Percentiles rank a stretch among this genome's conserved stretches.
Evolutionary conservation across 2,888 invertebrate species (phyloP).

Genomic region (Melolontha melolontha): DNA sequence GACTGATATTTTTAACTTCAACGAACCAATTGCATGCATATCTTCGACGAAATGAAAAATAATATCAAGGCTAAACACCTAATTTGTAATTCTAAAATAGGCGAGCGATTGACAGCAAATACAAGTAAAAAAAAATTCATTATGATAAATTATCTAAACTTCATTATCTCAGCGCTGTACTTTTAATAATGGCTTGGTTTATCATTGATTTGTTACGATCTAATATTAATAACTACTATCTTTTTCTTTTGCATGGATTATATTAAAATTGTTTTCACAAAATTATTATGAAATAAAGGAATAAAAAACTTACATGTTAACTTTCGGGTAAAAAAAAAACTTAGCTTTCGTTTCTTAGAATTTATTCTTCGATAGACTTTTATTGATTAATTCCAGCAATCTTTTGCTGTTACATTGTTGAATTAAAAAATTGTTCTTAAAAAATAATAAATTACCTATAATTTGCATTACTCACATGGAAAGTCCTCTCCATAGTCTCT

Average conservation of each 20-base stretch:
- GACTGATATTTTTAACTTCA: slow-evolving; percentile 35
- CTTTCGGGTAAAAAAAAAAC: no score
- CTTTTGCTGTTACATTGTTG: no score
- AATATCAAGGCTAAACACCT: slow-evolving; percentile 37
- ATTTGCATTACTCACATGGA: no score
- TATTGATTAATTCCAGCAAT: no score
- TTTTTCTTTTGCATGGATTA: neutral
- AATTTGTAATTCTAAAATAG: slow-evolving; percentile 33
- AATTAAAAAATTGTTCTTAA: no score
- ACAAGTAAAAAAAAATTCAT: slow-evolving; percentile 18
- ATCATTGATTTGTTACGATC: slow-evolving; percentile 13
- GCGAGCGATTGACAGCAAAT: slow-evolving; percentile 10
- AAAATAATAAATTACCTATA: no score
- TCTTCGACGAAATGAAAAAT: slow-evolving; percentile 29
- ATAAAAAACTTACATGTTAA: no score
- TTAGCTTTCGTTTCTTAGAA: no score
- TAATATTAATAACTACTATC: slow-evolving; percentile 17
- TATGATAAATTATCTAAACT: slow-evolving; percentile 24
- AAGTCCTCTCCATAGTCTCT: no score
- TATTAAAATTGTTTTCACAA: neutral
- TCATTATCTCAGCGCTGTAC: slow-evolving; percentile 10
- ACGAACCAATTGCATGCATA: slow-evolving; percentile 34
- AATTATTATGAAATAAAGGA: no score
- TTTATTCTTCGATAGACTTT: no score
- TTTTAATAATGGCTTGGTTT: neutral